phyloP scores from a whole-genome alignment of 2,797 vertebrate genomes.

The Neomorphus geoffroyi region DNA sequence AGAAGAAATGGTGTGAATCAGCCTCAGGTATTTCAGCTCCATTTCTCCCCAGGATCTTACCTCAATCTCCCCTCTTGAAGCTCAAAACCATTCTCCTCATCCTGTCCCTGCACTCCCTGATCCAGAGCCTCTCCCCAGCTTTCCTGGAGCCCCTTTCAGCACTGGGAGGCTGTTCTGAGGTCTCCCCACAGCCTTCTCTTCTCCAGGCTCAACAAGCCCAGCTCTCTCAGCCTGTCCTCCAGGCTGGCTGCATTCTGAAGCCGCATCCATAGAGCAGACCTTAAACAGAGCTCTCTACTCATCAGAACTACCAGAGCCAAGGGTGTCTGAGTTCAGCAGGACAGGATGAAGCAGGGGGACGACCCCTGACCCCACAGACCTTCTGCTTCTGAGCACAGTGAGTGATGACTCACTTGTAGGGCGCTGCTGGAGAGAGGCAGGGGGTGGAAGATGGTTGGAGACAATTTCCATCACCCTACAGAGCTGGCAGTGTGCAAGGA shows the following conservation, averaged over 20 bases:
- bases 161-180: too few species aligned
- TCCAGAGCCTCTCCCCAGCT: too few species aligned
- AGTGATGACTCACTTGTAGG: not conserved
- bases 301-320: not conserved
- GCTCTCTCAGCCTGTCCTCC: not conserved
- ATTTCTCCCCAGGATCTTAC: too few species aligned
- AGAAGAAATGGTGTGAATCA: too few species aligned
- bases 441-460: not conserved
- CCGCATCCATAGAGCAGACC: fast-evolving
- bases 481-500: not conserved
- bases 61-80: too few species aligned
- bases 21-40: too few species aligned
- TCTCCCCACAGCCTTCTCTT: too few species aligned
- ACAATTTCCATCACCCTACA: not conserved
- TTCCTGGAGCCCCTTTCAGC: too few species aligned
- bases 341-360: fast-evolving
- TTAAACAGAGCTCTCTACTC: not conserved
- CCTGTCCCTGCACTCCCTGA: too few species aligned
- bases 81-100: too few species aligned
- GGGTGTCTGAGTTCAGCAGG: not conserved
- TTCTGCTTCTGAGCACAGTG: not conserved
- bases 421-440: not conserved
- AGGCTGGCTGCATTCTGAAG: not conserved
- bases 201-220: too few species aligned
- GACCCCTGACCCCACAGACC: not conserved